Evolutionary conservation across 2,797 vertebrate genomes (phyloP), one percentile per base, ranked within the genome.

Genomic region (Pelodytes ibericus): DNA sequence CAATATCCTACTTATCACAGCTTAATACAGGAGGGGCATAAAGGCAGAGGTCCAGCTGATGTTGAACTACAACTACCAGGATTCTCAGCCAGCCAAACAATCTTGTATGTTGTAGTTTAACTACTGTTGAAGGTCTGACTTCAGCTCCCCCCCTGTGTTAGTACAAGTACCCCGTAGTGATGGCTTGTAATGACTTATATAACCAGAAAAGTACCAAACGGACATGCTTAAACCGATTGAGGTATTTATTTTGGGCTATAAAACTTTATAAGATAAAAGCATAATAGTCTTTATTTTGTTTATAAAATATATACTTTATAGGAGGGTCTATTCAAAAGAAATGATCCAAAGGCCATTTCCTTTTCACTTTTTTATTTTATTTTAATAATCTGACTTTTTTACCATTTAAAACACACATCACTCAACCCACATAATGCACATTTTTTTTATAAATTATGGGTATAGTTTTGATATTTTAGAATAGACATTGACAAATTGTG

Each of bases 241-340:
- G 92, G 92, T 93, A 93, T 93, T 92, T 91, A 89, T 90, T 91
- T 93, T 92, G 92, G 90, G 90, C 88, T 89, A 90, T 72, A 84
- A 87, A 86, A 84, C 75, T 75, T 83, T 84, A 80, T 82, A 72
- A 86, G 75, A 80, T 83, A 83, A 89, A 84, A 88, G 74, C 86
- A 77, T 86, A 87, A 83, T 81, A 90, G 80, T 85, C 79, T 84
- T 90, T 64, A 8, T 30, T 81, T 84, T 49, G 31, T 79, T 83
- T 61, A 69, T 84, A 81, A 88, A 81, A 85, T 79, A 79, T 72
- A 88, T 79, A 81, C 88, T 36, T 61, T 72, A 60, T 69, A 53
- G 62, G n/a, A 39, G 64, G 76, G 72, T 68, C 77, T 79, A 41
- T 79, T 67, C 71, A 73, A 69, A 16, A 30, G 77, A 73, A 79